These are phyloP conservation scores for Ciconia nigra DNA, from an alignment of 2,797 vertebrate genomes.

Conservation along the genomic window DNA sequence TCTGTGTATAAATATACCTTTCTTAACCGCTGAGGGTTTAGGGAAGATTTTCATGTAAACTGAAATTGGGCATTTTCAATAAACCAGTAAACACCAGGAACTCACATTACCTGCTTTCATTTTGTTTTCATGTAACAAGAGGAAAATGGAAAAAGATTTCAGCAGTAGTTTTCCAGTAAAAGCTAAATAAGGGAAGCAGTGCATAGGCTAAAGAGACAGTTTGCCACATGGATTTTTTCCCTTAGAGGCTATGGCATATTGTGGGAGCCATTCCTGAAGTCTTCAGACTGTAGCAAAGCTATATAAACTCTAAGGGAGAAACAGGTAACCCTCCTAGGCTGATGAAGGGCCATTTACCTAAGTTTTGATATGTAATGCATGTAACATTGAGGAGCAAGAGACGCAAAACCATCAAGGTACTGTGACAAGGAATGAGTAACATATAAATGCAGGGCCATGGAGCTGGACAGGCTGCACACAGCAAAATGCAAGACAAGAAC, in stretches of 20 bases:
- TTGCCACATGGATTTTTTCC: neutral
- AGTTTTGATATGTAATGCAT: neutral
- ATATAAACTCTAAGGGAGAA: neutral
- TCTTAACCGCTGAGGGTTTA: neutral
- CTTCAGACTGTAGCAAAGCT: neutral
- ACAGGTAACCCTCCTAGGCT: neutral
- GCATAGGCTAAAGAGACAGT: neutral
- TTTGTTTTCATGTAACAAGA: neutral
- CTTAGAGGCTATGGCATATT: neutral
- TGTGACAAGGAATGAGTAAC: rapidly evolving
- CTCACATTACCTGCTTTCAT: neutral
- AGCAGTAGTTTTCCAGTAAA: neutral
- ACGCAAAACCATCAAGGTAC: neutral
- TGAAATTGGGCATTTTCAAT: neutral
- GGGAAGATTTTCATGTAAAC: neutral
- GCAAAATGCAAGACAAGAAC: neutral
- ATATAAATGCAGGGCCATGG: neutral
- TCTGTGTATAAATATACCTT: neutral
- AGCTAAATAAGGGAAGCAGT: neutral
- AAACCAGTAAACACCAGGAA: neutral
- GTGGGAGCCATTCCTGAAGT: neutral
- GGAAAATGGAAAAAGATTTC: neutral
- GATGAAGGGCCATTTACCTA: neutral
- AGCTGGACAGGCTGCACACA: neutral
- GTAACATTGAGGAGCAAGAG: neutral